Evolutionary conservation across 2,888 invertebrate species (phyloP), one percentile per base, ranked within the genome.

Genomic region (Troides oblongomaculatus): DNA sequence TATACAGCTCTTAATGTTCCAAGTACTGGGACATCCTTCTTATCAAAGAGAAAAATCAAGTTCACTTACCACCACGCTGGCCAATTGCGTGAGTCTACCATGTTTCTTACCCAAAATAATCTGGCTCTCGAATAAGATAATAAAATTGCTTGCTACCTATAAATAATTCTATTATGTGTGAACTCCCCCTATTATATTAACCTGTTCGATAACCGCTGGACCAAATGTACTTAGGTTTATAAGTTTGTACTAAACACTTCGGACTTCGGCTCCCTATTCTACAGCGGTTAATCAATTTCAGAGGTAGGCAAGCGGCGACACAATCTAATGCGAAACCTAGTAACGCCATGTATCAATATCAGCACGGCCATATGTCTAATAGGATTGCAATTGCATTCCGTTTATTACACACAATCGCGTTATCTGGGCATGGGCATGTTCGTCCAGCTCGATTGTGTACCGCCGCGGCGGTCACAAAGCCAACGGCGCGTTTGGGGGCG

Each of bases 371-470:
- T 86, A 86, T 81, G 88, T 87, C 88, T 89, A 89, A 90, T 88
- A 84, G 89, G 88, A 89, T 88, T 85, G 81, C 79, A 79, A 87
- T 86, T 84, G 87, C 84, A 84, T 87, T 85, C 88, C 87, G 87
- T 85, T 87, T 86, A 88, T 86, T 85, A 84, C 86, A 86, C 84
- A 83, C 86, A 87, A 88, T 86, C 85, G 80, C 80, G 86, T 86
- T 86, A 86, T 84, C 82, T 80, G 77, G 66, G 69, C 74, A 70
- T 74, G 73, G 50, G 69, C 70, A 70, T 53, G 66, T 71, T 59
- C 71, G 65, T 64, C 67, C 68, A 66, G 66, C 68, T 73, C 70
- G 73, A 73, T 74, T 75, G 75, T 78, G 77, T 73, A 74, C 68
- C 72, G 72, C 74, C 73, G 75, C 73, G 75, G 69, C 74, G 72